A percentile compares a stretch with the other conserved stretches of the same genome.
These are phyloP conservation scores for Drosophila sp. DNA, from an alignment of 1,140 invertebrate species.

Conservation along the genomic window DNA sequence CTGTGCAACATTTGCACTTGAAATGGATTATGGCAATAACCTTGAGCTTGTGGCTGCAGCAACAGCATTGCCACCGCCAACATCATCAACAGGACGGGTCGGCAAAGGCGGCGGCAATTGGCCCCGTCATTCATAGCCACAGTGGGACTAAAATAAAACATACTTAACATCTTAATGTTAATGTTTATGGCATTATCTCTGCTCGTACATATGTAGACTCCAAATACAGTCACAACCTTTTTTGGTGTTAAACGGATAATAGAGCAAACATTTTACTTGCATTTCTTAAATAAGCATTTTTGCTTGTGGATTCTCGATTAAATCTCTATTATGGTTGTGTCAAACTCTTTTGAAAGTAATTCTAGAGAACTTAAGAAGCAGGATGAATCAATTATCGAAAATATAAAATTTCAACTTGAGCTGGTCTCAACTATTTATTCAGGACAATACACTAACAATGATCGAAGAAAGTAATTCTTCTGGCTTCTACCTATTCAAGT, in stretches of 20 bases:
- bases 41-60: slow-evolving; percentile 71
- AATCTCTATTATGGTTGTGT: too few species aligned
- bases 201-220: not conserved
- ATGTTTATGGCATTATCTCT: not conserved
- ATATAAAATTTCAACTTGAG: too few species aligned
- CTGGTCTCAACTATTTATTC: too few species aligned
- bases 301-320: not conserved
- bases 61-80: slow-evolving; percentile 3
- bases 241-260: not conserved
- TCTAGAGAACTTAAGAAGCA: too few species aligned
- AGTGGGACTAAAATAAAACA: slow-evolving; percentile 10
- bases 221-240: not conserved
- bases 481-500: too few species aligned
- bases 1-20: slow-evolving; percentile 78
- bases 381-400: too few species aligned
- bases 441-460: too few species aligned
- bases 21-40: slow-evolving; percentile 81
- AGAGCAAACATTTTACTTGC: not conserved
- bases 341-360: too few species aligned
- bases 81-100: not conserved
- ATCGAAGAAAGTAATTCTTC: too few species aligned
- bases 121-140: slow-evolving; percentile 11
- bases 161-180: slow-evolving; percentile 2
- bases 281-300: not conserved
- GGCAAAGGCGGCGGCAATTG: slow-evolving; percentile 12